Evolutionary conservation across 2,113 vertebrate species (phyloP), one percentile per base, ranked within the genome.

Genomic region (Cynopterus brachyotis): DNA sequence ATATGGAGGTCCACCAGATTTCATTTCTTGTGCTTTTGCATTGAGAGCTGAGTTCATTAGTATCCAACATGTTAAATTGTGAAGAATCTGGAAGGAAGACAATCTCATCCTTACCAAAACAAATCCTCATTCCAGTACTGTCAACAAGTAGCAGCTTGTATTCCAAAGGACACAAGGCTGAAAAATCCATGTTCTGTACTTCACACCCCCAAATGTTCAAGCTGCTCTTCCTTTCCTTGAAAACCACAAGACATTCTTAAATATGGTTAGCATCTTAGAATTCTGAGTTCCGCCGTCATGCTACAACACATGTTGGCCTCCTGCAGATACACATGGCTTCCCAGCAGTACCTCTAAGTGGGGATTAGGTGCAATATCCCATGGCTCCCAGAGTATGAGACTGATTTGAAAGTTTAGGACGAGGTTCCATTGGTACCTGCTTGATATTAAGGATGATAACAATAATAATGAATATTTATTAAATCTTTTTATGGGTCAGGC

Each of bases 101-200:
- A 60, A 8, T 28, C 19, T 86, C 13, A n/a, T 73, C 50, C 9
- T 84, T 97, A 35, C 83, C 90, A 69, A 95, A 30, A 66, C 11
- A 92, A 93, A 57, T 13, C 1, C 47, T 45, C 57, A 47, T 98
- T 97, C 64, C 93, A 95, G 55, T 67, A 19, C 57, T 91, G 57
- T 82, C 89, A 96, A 83, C 88, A 89, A 96, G 94, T 70, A 85
- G 47, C 55, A 96, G 84, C 81, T 89, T 97, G 50, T 88, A 92
- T 91, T 96, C 81, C 88, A 95, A 91, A 91, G 67, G 69, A 91
- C 47, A 85, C 19, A 50, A 82, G 47, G 28, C 57, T 91, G 72
- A 76, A 82, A 97, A 89, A 91, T 59, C 73, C 59, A 67, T 6
- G 5, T 81, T 95, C 60, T 94, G 45, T 55, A n/a, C 94, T 55